These are phyloP conservation scores for Excalfactoria chinensis DNA, from an alignment of 2,113 vertebrate species.

Conservation along the genomic window DNA sequence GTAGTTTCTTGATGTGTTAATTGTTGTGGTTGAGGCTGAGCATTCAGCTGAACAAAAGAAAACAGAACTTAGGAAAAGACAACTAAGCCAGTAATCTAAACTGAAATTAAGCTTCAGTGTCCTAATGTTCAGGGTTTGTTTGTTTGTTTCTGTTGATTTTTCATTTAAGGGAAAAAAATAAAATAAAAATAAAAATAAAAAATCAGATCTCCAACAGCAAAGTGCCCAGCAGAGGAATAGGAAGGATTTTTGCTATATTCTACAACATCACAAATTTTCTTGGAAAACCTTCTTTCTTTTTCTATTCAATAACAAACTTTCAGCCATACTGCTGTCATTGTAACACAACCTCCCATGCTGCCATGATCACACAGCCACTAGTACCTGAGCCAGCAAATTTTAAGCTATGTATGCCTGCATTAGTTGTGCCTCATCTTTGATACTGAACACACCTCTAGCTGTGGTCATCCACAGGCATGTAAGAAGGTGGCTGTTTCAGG, in stretches of 20 bases:
- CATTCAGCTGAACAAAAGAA: neutral
- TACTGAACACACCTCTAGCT: neutral
- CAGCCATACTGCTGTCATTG: neutral
- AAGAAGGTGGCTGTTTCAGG: neutral
- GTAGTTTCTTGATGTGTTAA: neutral
- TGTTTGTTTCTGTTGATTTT: neutral
- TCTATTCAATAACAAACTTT: neutral
- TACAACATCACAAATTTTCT: neutral
- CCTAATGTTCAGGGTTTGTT: neutral
- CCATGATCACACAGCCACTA: neutral
- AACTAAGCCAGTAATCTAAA: neutral
- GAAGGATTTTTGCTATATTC: conserved; percentile 2
- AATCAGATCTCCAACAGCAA: neutral
- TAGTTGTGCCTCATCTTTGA: neutral
- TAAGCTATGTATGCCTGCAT: neutral
- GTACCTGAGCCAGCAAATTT: neutral
- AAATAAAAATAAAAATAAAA: neutral
- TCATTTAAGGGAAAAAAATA: neutral
- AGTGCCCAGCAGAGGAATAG: neutral
- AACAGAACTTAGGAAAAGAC: neutral
- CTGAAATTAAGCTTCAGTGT: neutral
- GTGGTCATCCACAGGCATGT: neutral
- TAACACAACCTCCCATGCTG: neutral
- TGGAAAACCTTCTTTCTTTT: neutral
- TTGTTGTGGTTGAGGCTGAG: neutral